Evolutionary conservation across 2,113 vertebrate genomes (phyloP).

Genomic region (Cyprinus carpio): DNA sequence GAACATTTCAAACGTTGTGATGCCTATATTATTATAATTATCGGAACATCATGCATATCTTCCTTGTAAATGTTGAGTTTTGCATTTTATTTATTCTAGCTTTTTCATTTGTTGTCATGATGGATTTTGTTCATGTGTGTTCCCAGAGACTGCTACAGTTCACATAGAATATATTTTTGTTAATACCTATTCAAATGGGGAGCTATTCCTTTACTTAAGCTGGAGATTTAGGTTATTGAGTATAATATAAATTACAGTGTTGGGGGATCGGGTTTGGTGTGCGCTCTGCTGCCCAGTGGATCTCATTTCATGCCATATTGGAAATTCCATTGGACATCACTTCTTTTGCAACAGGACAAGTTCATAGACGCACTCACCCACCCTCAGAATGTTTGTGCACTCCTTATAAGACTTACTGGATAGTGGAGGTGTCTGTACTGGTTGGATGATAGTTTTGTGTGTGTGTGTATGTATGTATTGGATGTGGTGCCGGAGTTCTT

Average conservation of each 20-base stretch:
- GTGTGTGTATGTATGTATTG: conserved; percentile 70
- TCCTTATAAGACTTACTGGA: conserved; percentile 69
- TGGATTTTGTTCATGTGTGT: conserved; percentile 76
- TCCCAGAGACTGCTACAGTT: conserved; percentile 83
- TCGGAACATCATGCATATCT: conserved; percentile 78
- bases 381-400: conserved; percentile 65
- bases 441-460: conserved; percentile 53
- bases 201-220: conserved; percentile 67
- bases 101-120: conserved; percentile 71
- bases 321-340: conserved; percentile 60
- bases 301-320: conserved; percentile 57
- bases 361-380: conserved; percentile 1
- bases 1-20: conserved; percentile 64
- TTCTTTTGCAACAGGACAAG: conserved; percentile 60
- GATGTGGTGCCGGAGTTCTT: conserved; percentile 69
- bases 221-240: conserved; percentile 54
- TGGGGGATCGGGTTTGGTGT: conserved; percentile 45
- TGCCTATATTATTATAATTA: conserved; percentile 65
- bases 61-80: conserved; percentile 67
- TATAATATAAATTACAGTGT: conserved; percentile 66
- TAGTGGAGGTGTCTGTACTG: conserved; percentile 63
- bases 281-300: conserved; percentile 44
- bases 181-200: conserved; percentile 71
- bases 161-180: conserved; percentile 97
- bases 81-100: conserved; percentile 75